phyloP scores from a whole-genome alignment of 2,113 vertebrate genomes.

The Cyanoderma ruficeps region DNA sequence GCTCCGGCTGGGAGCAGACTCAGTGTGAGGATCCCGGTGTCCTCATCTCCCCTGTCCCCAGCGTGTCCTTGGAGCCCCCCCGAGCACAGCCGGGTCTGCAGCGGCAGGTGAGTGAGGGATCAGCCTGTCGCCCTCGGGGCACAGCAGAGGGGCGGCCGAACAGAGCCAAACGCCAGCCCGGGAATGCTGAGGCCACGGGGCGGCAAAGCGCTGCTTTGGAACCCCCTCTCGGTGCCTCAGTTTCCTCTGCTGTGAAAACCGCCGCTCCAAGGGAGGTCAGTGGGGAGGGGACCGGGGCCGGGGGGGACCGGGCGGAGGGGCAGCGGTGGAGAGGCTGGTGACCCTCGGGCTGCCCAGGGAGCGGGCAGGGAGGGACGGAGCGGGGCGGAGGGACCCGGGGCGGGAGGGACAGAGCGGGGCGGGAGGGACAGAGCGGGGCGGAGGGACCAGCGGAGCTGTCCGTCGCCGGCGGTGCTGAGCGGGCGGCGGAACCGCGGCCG shows the following conservation, averaged over 20 bases:
- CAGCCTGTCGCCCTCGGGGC: neutral
- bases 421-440: no score
- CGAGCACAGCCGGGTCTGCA: neutral
- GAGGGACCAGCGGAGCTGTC: slow-evolving; percentile 19
- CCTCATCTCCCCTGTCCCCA: neutral
- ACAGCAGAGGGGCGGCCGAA: no score
- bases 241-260: neutral
- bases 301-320: neutral
- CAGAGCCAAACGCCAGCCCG: neutral
- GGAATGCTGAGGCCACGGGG: rapidly evolving
- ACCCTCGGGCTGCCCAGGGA: no score
- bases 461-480: neutral
- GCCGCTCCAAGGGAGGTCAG: no score
- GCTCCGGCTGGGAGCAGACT: neutral
- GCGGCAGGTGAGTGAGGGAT: neutral
- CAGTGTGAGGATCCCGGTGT: neutral
- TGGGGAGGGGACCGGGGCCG: no score
- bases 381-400: no score
- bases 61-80: neutral
- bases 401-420: no score
- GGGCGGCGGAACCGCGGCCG: neutral
- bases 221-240: neutral
- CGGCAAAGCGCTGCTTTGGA: rapidly evolving
- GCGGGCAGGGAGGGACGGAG: no score
- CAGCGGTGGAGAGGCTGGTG: neutral